phyloP scores from a whole-genome alignment of 2,888 invertebrate genomes.

The Acholoe squamosa region DNA sequence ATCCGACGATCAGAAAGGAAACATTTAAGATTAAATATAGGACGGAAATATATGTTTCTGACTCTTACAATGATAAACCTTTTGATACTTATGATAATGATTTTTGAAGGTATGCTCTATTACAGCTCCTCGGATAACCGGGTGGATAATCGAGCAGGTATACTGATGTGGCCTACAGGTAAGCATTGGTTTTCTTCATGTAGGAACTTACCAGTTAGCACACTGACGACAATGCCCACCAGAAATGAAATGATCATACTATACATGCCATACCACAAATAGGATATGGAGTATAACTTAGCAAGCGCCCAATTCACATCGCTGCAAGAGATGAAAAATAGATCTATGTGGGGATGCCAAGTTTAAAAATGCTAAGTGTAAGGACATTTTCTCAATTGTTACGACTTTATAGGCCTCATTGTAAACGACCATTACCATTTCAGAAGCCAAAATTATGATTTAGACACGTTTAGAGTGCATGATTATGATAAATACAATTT shows the following conservation, averaged over 20 bases:
- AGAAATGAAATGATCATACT: slow-evolving; percentile 6
- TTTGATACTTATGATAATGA: too few species aligned
- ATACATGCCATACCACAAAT: slow-evolving; percentile 15
- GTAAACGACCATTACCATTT: neutral
- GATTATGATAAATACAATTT: neutral
- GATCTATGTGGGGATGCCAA: neutral
- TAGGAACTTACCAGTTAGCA: slow-evolving; percentile 7
- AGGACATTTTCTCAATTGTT: neutral
- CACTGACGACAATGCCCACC: slow-evolving; percentile 37
- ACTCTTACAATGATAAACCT: too few species aligned
- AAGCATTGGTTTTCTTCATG: neutral
- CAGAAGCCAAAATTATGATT: too few species aligned
- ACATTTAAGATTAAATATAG: neutral
- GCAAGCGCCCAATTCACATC: neutral
- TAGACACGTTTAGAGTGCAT: neutral
- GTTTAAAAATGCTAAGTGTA: neutral
- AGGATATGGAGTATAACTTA: slow-evolving; percentile 41
- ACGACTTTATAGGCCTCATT: neutral
- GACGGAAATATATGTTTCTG: neutral
- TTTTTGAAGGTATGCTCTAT: too few species aligned
- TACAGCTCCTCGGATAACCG: neutral
- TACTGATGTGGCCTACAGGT: neutral
- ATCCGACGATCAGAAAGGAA: neutral
- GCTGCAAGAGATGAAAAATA: neutral
- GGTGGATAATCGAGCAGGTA: neutral